These are phyloP conservation scores for Tetrao urogallus DNA, from an alignment of 2,113 vertebrate species.

Conservation along the genomic window DNA sequence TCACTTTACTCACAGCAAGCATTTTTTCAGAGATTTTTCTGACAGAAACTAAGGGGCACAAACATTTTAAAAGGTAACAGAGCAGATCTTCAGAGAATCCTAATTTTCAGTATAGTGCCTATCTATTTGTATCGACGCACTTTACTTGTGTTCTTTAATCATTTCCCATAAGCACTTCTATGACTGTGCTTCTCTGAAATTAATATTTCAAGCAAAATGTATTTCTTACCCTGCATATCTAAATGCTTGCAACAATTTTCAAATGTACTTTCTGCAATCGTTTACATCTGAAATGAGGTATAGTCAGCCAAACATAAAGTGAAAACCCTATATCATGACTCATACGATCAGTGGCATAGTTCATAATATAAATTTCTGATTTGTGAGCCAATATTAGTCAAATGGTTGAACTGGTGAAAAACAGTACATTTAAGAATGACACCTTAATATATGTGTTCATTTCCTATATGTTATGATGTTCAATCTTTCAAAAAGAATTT, in stretches of 20 bases:
- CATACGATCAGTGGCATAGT: not conserved
- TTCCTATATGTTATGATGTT: not conserved
- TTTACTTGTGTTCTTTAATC: not conserved
- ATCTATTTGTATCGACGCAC: not conserved
- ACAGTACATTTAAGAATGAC: not conserved
- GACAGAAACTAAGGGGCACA: not conserved
- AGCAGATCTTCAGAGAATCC: not conserved
- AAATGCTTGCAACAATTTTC: not conserved
- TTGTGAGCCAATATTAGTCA: not conserved
- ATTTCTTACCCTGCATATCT: not conserved
- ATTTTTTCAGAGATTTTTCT: not conserved
- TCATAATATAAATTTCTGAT: not conserved
- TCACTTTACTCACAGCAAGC: not conserved
- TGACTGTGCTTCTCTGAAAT: not conserved
- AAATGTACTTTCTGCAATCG: not conserved
- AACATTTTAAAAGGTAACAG: not conserved
- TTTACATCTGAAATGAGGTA: not conserved
- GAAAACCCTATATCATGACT: not conserved
- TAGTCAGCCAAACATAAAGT: not conserved
- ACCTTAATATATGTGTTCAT: not conserved
- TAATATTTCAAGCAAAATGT: not conserved
- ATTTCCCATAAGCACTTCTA: not conserved
- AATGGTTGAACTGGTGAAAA: not conserved
- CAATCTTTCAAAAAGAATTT: not conserved
- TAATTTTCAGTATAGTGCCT: not conserved